Percentiles rank a stretch among this genome's conserved stretches.
These are phyloP conservation scores for Polydrusus pterygomalis DNA, from an alignment of 2,888 invertebrate genomes.

Conservation along the genomic window DNA sequence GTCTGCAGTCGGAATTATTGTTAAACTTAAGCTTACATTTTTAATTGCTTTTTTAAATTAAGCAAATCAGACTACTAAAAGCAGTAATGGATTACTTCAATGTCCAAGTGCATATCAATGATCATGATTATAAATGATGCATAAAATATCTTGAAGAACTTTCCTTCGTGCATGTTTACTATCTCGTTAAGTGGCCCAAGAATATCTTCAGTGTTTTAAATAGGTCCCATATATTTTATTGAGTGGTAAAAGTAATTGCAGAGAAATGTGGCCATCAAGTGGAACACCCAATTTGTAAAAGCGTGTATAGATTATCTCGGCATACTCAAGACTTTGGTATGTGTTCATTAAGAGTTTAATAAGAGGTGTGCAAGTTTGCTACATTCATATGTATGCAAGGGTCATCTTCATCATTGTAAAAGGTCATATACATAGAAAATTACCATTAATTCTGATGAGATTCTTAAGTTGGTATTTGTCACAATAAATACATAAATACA, in stretches of 20 bases:
- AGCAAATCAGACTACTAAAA: not conserved
- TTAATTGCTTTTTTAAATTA: slow-evolving; percentile 2
- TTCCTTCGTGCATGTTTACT: slow-evolving; percentile 15
- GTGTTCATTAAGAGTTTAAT: not conserved
- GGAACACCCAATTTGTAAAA: slow-evolving; percentile 6
- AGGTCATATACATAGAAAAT: too few relatives aligned
- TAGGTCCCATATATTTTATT: slow-evolving; percentile 24
- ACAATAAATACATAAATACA: too few relatives aligned
- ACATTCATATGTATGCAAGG: not conserved
- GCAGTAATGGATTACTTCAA: slow-evolving; percentile 17
- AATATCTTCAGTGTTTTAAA: slow-evolving; percentile 19
- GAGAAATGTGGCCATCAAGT: slow-evolving; percentile 21
- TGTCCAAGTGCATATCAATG: not conserved
- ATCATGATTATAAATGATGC: slow-evolving; percentile 15
- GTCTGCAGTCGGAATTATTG: too few relatives aligned
- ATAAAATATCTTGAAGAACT: slow-evolving; percentile 22
- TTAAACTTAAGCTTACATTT: not conserved
- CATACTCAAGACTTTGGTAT: not conserved
- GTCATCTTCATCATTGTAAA: not conserved
- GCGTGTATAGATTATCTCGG: not conserved
- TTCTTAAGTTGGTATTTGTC: too few relatives aligned
- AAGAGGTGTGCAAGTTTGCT: not conserved
- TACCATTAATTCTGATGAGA: too few relatives aligned
- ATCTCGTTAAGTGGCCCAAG: slow-evolving; percentile 8
- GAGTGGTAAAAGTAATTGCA: slow-evolving; percentile 23